These are phyloP conservation scores for Dascyllus trimaculatus DNA, from an alignment of 2,113 vertebrate genomes.

Conservation along the genomic window DNA sequence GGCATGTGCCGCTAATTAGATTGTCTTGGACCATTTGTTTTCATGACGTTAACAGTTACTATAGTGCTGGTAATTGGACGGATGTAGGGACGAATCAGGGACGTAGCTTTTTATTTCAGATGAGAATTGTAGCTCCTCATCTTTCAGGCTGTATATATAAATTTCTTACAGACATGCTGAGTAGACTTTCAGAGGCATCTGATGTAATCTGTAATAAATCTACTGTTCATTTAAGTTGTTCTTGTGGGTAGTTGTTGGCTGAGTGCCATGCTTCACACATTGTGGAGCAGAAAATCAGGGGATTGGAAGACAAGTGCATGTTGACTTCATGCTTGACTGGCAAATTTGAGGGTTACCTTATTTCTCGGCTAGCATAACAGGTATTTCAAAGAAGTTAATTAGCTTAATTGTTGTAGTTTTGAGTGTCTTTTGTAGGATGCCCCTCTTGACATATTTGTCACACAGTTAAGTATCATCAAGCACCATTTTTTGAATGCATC, in stretches of 20 bases:
- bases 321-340: background rate
- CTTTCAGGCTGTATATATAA: conserved; percentile 6
- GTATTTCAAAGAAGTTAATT: conserved; percentile 10
- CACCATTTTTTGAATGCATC: background rate
- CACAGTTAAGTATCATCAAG: background rate
- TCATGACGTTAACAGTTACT: conserved; percentile 13
- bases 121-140: background rate
- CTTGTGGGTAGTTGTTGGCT: conserved; percentile 7
- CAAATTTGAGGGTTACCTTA: background rate
- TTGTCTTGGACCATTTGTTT: conserved; percentile 25
- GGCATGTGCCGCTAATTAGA: conserved; percentile 28
- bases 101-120: conserved; percentile 6
- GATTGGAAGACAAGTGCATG: background rate
- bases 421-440: background rate
- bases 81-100: background rate
- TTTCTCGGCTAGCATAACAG: background rate
- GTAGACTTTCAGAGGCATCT: conserved; percentile 3
- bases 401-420: background rate
- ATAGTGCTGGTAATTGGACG: background rate
- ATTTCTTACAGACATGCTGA: background rate
- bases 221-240: background rate
- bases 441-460: background rate
- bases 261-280: background rate
- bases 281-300: background rate
- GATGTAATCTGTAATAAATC: conserved; percentile 16